Evolutionary conservation across 1,140 invertebrate species (phyloP), one percentile per base, ranked within the genome.

Genomic region (Apolygus lucorum): DNA sequence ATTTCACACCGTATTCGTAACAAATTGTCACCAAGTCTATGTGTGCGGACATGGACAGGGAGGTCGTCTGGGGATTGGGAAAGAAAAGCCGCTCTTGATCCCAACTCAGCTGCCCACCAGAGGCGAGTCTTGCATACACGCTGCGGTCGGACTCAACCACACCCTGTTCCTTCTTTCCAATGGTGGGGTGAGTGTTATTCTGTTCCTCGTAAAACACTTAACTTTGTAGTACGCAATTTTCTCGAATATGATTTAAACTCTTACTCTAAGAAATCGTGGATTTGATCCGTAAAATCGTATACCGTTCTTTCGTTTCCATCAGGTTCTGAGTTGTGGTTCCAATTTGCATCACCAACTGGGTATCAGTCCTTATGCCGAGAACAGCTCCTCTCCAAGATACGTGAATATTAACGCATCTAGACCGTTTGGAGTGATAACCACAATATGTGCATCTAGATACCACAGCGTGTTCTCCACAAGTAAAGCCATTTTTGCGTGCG

Each of bases 31-130:
- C 0, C 77, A 80, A 70, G 85, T 86, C 1, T 90, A 83, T 79
- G 82, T 84, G 28, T 89, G 88, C 79, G 90, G 90, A 0, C 87
- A 89, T 78, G 87, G 87, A n/a, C 84, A 84, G 73, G 88, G 88
- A 49, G 88, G 87, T 0, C 78, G 88, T 24, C 81, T 91, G 1
- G 89, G 89, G 0, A 82, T 86, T 65, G 82, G 81, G 0, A 76
- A 79, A 67, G 87, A 90, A 76, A 78, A 82, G 70, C 83, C 84
- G 42, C 74, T 80, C 28, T 74, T 87, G 0, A 77, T 76, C 1
- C 88, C 88, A 1, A 80, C 81, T 71, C 76, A 78, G n/a, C 75
- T 84, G 0, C 81, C 82, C 71, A 74, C 79, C 22, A 78, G 74
- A 26, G 73, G 52, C 14, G 68, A 73, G 13, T 75, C 66, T 22